These are phyloP conservation scores for Numenius phaeopus DNA, from an alignment of 2,797 vertebrate species.

Conservation along the genomic window DNA sequence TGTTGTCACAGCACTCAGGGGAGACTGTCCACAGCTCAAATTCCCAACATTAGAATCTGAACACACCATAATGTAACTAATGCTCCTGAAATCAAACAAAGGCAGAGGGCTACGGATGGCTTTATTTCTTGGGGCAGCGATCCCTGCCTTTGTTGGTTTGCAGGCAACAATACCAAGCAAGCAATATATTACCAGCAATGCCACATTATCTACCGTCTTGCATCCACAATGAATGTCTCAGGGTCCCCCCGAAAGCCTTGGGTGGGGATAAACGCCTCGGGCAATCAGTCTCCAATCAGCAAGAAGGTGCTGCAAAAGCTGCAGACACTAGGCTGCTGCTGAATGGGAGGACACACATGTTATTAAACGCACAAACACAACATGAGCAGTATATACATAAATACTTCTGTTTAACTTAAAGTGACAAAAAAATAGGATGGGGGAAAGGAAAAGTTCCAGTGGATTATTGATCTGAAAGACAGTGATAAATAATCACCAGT, in stretches of 20 bases:
- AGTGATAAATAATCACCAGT: constrained; percentile 76
- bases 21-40: constrained; percentile 47
- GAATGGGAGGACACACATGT: background rate
- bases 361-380: background rate
- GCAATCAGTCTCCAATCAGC: constrained; percentile 25
- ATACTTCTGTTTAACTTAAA: constrained; percentile 46
- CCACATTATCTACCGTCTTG: constrained; percentile 36
- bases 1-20: constrained; percentile 56
- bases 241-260: constrained; percentile 54
- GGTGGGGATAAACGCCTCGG: constrained; percentile 37
- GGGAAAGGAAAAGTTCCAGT: constrained; percentile 59
- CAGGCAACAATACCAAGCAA: constrained; percentile 50
- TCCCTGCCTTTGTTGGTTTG: constrained; percentile 64
- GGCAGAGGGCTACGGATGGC: constrained; percentile 47
- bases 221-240: constrained; percentile 46
- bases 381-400: background rate
- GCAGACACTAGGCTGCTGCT: background rate
- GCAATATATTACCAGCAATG: constrained; percentile 43
- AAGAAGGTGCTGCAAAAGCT: constrained; percentile 40
- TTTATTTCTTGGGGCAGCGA: constrained; percentile 65
- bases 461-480: constrained; percentile 73
- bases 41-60: constrained; percentile 48
- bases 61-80: constrained; percentile 56
- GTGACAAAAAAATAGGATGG: background rate
- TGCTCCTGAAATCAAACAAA: constrained; percentile 63